These are phyloP conservation scores for Numida meleagris DNA, from an alignment of 2,113 vertebrate genomes.

Conservation along the genomic window DNA sequence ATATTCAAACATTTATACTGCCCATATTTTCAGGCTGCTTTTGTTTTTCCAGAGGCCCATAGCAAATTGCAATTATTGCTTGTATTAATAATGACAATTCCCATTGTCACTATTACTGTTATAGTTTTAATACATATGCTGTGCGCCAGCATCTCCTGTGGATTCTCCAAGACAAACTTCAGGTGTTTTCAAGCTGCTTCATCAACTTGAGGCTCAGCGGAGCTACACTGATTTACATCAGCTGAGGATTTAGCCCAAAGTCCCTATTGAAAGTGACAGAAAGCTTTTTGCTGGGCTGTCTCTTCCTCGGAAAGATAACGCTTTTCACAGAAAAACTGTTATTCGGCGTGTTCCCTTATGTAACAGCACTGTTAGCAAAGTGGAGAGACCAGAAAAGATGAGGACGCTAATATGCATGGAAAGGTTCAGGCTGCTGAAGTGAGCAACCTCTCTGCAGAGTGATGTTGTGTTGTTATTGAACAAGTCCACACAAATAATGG, in stretches of 20 bases:
- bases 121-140: background rate
- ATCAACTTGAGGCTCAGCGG: background rate
- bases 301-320: background rate
- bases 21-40: background rate
- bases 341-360: background rate
- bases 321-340: conserved; percentile 50
- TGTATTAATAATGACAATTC: background rate
- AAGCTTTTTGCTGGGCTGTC: conserved; percentile 34
- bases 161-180: background rate
- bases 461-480: background rate
- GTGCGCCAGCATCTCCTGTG: background rate
- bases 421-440: background rate
- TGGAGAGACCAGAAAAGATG: background rate
- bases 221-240: conserved; percentile 5
- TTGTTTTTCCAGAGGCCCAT: background rate
- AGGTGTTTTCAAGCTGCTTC: background rate
- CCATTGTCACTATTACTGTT: background rate
- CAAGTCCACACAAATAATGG: background rate
- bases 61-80: background rate
- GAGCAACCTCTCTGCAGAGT: background rate
- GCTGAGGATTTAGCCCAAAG: background rate
- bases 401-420: background rate
- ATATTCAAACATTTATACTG: background rate
- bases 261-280: conserved; percentile 11
- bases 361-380: conserved; percentile 9